Base-by-base conservation (phyloP, 1,140 invertebrate genomes). In the Drosophila tropicalis region DNA sequence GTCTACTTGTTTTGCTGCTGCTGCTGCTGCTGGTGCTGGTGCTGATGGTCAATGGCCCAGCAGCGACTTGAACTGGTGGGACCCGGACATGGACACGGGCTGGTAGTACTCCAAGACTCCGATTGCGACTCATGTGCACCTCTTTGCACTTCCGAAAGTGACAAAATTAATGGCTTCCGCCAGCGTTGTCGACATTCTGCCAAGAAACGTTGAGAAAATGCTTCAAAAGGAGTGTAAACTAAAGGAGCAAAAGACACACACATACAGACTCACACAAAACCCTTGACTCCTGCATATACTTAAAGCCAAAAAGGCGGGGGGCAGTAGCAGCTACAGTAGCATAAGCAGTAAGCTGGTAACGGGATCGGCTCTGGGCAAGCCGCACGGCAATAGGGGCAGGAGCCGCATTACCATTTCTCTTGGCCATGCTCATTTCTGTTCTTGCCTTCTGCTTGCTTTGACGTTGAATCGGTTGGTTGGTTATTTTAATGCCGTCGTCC, bases 151-250 rank as follows among this genome's bases (percentile, higher is more conserved):
- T 82, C 74, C 79, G 67, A 83, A 80, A 90, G 87, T 87, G 87
- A 90, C 87, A 90, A 90, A 90, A 90, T 90, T 90, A 90, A 90
- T 90, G 87, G 87, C 74, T 87, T 90, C 87, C 83, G 83, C 73
- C 77, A 62, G 72, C 71, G 63, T 63, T 75, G 80, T 84, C 84
- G 77, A 79, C 82, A 79, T 80, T 84, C 80, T 85, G 81, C 79
- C 67, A 77, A 78, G 69, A 80, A 79, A 67, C 81, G 57, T 77
- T 77, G 63, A 85, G 82, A 81, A 85, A 85, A 81, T 70, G 79
- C 74, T 85, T 47, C 44, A 54, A 57, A 68, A 72, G 67, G 67
- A 72, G 78, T 76, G 63, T 60, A 64, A 69, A 79, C 54, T 65
- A 62, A 68, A 62, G 63, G 41, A 70, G 79, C 56, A 60, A 36